Base-by-base conservation (phyloP, 2,113 vertebrate species). In the Thinocorus orbignyianus region DNA sequence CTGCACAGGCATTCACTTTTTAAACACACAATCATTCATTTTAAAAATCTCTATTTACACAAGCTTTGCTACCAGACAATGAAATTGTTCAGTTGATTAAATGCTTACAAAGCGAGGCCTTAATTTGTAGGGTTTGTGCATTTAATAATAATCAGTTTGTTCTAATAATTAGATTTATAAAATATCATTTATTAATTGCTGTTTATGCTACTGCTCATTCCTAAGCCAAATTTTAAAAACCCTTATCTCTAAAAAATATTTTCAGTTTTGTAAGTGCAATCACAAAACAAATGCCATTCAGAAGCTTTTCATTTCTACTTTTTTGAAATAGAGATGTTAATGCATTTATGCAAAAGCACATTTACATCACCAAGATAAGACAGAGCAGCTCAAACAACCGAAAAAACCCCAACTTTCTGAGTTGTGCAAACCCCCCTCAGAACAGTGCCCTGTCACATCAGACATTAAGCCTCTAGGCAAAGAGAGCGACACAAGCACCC, bases 131-230 rank as follows among this genome's bases (percentile, higher is more conserved):
- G 55, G 66, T 85, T 84, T 19, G 12, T 81, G 86, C 13, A 58
- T 66, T 68, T 95, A 95, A 92, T 30, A 90, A 93, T 66, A 87
- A 81, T 28, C 28, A 94, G 58, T 19, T 88, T 41, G 58, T 31
- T 80, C 81, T 82, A 89, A 88, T 92, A 51, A 42, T 46, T 88
- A 82, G 44, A n/a, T 62, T 93, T 80, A 81, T 49, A 82, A 65
- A 94, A 93, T 17, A n/a, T 88, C 74, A 84, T 64, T 92, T 71
- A 73, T 86, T 89, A 81, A 71, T 44, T 93, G 51, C 42, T 16
- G 48, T 3, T 62, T 46, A 49, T 79, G 31, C 76, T 80, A 80
- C 28, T 30, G 87, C 71, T 84, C 70, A 9, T 41, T 41, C 57
- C 61, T 74, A 76, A 61, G 7, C 15, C 24, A 24, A 62, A 95